These are phyloP conservation scores for Hexactinellida sp. DNA, from an alignment of 37 sponge, comb jelly and placozoan genomes.

Conservation along the genomic window DNA sequence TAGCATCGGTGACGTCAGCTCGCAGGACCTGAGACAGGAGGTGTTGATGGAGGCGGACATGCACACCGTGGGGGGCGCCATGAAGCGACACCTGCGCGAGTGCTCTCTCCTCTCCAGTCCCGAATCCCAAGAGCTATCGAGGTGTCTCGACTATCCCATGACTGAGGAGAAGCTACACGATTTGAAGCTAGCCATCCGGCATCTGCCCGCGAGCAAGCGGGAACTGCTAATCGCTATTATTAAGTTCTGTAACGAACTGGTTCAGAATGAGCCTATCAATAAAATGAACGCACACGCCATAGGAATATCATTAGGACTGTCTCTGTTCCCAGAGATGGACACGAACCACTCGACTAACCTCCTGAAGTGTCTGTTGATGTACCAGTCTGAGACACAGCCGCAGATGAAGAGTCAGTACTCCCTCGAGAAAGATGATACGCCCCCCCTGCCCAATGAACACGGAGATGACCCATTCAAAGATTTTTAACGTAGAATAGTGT, in stretches of 20 bases:
- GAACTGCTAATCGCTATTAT: neutral
- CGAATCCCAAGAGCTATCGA: neutral
- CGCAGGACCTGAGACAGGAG: neutral
- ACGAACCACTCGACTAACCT: neutral
- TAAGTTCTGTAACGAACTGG: neutral
- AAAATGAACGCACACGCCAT: slow-evolving; percentile 8
- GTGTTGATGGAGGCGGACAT: neutral
- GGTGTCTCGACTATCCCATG: neutral
- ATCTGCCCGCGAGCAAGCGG: neutral
- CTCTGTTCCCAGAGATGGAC: neutral
- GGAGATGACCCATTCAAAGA: neutral
- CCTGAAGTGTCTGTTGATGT: neutral
- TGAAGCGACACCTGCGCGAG: neutral
- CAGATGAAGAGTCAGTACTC: slow-evolving; percentile 8
- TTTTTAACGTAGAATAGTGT: neutral
- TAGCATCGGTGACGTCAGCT: neutral
- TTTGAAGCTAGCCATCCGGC: neutral
- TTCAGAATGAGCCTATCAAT: neutral
- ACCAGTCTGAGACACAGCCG: neutral
- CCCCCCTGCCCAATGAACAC: too few relatives aligned
- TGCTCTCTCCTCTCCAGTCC: neutral
- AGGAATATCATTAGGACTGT: neutral
- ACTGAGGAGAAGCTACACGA: neutral
- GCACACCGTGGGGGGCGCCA: neutral
- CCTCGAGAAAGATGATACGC: neutral